Conservation (phyloP, 2,113 vertebrate genomes). For the Merops nubicus region DNA sequence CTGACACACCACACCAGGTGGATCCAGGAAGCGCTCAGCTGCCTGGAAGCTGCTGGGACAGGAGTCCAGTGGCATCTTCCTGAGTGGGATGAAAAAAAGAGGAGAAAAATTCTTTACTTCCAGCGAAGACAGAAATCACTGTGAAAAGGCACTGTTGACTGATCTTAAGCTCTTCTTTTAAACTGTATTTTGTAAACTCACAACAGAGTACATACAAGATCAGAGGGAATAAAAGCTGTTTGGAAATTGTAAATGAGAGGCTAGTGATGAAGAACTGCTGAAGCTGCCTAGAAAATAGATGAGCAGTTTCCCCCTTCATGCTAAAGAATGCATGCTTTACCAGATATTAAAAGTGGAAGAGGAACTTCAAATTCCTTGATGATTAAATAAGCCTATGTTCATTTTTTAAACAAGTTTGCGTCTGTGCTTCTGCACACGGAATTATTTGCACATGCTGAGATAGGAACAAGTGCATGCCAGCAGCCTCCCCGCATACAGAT, state of each 20-base stretch:
- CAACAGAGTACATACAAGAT: not conserved
- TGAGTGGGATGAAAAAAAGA: not conserved
- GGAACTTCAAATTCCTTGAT: not conserved
- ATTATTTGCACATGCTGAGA: not conserved
- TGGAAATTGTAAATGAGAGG: not conserved
- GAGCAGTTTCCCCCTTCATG: not conserved
- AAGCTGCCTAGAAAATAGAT: not conserved
- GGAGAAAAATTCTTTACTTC: not conserved
- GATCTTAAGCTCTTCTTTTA: not conserved
- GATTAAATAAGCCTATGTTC: not conserved
- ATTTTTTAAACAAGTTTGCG: not conserved
- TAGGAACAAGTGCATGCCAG: not conserved
- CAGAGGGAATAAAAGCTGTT: not conserved
- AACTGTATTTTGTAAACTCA: not conserved
- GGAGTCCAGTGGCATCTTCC: not conserved
- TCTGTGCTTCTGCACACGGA: not conserved
- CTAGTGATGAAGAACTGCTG: not conserved
- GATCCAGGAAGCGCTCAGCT: not conserved
- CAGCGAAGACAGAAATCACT: not conserved
- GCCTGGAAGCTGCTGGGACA: rapidly evolving
- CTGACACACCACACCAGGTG: not conserved
- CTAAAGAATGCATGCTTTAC: not conserved
- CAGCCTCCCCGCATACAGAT: not conserved
- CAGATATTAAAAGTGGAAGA: not conserved
- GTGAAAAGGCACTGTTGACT: not conserved